phyloP scores from a whole-genome alignment of 2,797 vertebrate genomes.

The Glossophaga mutica region DNA sequence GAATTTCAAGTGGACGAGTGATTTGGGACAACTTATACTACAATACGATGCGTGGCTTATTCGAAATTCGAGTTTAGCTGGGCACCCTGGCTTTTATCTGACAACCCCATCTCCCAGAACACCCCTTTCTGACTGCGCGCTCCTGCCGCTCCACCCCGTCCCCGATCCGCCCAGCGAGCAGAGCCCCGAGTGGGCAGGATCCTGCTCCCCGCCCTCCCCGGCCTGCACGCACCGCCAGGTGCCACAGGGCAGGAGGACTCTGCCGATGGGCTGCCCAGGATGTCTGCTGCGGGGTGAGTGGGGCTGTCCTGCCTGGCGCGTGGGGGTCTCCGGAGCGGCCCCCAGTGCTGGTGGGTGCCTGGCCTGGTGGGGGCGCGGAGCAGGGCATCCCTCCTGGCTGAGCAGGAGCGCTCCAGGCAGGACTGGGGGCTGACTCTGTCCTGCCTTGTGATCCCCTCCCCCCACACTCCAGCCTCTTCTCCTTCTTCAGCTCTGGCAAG shows the following conservation, averaged over 20 bases:
- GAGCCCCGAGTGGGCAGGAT: constrained; percentile 42
- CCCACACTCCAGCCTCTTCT: not conserved
- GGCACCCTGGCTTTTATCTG: not conserved
- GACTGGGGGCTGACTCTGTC: not conserved
- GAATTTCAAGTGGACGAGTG: not conserved
- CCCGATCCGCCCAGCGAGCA: not conserved
- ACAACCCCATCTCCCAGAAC: not conserved
- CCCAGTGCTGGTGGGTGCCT: not conserved
- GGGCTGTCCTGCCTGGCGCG: not conserved
- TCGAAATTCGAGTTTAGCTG: not conserved
- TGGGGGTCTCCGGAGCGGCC: not conserved
- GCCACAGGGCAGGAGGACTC: not conserved
- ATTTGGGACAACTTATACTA: not conserved
- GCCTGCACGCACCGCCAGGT: not conserved
- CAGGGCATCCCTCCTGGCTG: not conserved
- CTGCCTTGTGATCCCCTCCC: not conserved
- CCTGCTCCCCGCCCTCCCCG: not conserved
- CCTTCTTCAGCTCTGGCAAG: not conserved
- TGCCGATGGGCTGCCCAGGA: not conserved
- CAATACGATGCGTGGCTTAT: not conserved
- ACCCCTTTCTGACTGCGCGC: not conserved
- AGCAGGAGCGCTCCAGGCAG: not conserved
- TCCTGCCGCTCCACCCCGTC: not conserved
- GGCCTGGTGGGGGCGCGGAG: not conserved
- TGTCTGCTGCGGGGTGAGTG: constrained; percentile 47